Conservation (phyloP, 2,113 vertebrate genomes). For the Planiliza haematocheilus region DNA sequence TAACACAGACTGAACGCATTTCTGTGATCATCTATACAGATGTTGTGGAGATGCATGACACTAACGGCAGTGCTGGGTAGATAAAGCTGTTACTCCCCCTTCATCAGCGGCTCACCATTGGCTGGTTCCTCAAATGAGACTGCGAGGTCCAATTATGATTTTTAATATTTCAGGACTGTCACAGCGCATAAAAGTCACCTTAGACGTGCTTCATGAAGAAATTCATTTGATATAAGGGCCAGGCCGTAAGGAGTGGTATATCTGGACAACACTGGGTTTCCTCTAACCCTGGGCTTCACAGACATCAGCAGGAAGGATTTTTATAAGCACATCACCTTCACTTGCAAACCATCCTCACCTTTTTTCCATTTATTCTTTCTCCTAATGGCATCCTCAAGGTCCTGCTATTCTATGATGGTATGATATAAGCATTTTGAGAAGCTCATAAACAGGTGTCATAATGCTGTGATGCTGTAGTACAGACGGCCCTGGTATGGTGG, state of each 20-base stretch:
- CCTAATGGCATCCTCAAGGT: neutral
- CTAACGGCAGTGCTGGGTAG: conserved; percentile 27
- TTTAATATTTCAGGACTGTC: conserved; percentile 86
- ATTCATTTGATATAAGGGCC: conserved; percentile 17
- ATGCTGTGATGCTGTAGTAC: neutral
- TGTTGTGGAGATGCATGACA: conserved; percentile 20
- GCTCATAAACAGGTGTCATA: neutral
- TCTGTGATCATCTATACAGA: conserved; percentile 27
- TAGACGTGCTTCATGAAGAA: conserved; percentile 38
- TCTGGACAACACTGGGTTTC: neutral
- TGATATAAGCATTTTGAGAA: neutral
- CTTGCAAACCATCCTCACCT: neutral
- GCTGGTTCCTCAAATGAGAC: conserved; percentile 81
- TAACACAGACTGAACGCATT: conserved; percentile 12
- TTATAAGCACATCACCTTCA: neutral
- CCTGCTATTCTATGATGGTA: neutral
- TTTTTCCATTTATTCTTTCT: neutral
- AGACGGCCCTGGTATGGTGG: conserved; percentile 1
- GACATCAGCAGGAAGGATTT: conserved; percentile 1
- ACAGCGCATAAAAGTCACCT: conserved; percentile 46
- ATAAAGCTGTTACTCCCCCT: conserved; percentile 25
- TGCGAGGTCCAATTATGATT: conserved; percentile 85
- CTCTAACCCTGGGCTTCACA: neutral
- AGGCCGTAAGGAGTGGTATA: neutral
- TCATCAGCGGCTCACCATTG: conserved; percentile 54